Evolutionary conservation across 2,113 vertebrate species (phyloP).

Genomic region (Neomonachus schauinslandi): DNA sequence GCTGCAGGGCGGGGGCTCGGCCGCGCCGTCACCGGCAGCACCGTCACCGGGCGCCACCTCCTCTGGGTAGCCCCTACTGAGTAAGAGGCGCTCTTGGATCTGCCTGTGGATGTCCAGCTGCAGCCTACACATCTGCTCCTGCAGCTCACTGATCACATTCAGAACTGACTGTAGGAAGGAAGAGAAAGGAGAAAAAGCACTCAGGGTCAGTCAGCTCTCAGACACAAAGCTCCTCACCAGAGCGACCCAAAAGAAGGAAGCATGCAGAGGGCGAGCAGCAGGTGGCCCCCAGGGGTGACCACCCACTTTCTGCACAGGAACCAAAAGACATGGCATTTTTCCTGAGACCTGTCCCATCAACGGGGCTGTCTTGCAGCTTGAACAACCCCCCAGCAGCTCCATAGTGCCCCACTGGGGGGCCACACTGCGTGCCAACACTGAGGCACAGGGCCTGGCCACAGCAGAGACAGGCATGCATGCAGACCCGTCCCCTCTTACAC

Average conservation of each 20-base stretch:
- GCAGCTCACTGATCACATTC: constrained; percentile 98
- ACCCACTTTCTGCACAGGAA: neutral
- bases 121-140: constrained; percentile 98
- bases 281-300: neutral
- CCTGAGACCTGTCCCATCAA: neutral
- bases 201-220: neutral
- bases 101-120: constrained; percentile 97
- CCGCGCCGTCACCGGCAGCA: constrained; percentile 18
- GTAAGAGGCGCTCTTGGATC: constrained; percentile 94
- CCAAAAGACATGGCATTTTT: neutral
- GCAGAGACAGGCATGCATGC: neutral
- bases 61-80: constrained; percentile 86
- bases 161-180: constrained; percentile 93
- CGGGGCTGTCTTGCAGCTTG: neutral
- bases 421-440: neutral
- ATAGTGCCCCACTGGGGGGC: neutral
- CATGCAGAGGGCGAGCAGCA: neutral
- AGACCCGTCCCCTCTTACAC: neutral
- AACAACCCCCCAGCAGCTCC: neutral
- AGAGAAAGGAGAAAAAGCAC: constrained; percentile 73
- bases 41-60: constrained; percentile 65
- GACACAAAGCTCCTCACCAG: neutral
- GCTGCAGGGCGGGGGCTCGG: constrained; percentile 82
- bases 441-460: neutral
- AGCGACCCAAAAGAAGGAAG: neutral